Base-by-base conservation (phyloP, 1,140 invertebrate genomes). In the Pomacea maculata region DNA sequence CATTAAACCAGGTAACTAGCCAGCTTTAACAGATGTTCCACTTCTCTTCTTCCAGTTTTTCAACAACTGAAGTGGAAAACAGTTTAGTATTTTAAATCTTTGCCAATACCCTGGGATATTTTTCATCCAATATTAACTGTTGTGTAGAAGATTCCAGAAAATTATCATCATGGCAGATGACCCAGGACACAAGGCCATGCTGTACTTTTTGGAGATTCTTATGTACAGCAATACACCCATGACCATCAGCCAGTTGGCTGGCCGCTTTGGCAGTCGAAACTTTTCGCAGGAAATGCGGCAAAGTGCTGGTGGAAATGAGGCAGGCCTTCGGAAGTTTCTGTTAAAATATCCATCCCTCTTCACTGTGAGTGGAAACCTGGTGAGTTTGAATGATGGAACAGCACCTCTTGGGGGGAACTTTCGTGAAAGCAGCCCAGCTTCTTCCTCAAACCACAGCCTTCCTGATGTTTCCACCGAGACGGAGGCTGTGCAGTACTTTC, bases 171-270 rank as follows among this genome's bases (percentile, higher is more conserved):
- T 90, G 89, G 89, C 89, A 54, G 90, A 91, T 78, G 91, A 92
- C 80, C 87, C 90, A 34, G 89, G 89, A 70, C 91, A 92, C 84
- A 91, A 92, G 79, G 91, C 90, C 64, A 92, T 92, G 90, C 85
- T 92, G 85, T 92, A 91, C 85, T 92, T 92, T 83, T 81, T 92
- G 76, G 92, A 92, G 83, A 89, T 92, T 70, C 83, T 92, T n/a
- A 92, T 92, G 89, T 91, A 92, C 86, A 90, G 87, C 80, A 86
- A 82, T 71, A 87, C 85, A 14, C 90, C 89, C 15, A 86, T 91
- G 70, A 89, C 90, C 64, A 90, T 91, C 68, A 89, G 88, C 82
- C 90, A 92, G 83, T 81, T 92, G 74, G 91, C 91, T 75, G 90
- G 91, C n/a, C 87, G 89, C 25, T 92, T 92, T 85, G 91, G 90